Conservation (phyloP, 2,113 vertebrate species). For the Daboia siamensis region DNA sequence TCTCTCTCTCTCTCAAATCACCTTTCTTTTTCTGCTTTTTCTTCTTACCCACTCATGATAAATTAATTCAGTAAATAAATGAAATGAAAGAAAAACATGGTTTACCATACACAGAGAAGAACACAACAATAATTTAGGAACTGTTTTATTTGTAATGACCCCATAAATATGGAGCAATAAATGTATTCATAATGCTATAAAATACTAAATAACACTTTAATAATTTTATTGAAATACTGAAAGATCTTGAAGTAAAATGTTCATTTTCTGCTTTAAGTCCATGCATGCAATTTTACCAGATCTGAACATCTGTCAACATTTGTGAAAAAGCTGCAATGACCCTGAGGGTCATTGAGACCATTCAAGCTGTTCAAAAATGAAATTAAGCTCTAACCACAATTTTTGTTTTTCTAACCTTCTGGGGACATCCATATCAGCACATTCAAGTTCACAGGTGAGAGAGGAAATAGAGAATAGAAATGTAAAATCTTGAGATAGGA, state of each 20-base stretch:
- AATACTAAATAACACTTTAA: constrained; percentile 1
- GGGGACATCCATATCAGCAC: constrained; percentile 36
- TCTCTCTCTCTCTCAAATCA: not conserved
- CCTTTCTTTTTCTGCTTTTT: not conserved
- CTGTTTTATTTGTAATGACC: constrained; percentile 2
- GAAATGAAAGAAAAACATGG: not conserved
- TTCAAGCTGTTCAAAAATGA: constrained; percentile 46
- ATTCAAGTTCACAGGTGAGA: constrained; percentile 32
- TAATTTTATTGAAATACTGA: not conserved
- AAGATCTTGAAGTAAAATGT: constrained; percentile 12
- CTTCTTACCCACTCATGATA: not conserved
- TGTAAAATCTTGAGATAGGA: not conserved
- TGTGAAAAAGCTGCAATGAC: constrained; percentile 19
- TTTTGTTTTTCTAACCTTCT: constrained; percentile 35
- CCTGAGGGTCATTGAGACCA: constrained; percentile 38
- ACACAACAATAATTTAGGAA: constrained; percentile 1
- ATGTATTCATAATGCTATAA: constrained; percentile 27
- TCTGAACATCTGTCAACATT: constrained; percentile 38
- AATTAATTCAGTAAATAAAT: constrained; percentile 13
- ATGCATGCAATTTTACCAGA: constrained; percentile 32
- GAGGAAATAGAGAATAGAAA: constrained; percentile 18
- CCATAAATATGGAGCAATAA: constrained; percentile 12
- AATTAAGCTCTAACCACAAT: constrained; percentile 44
- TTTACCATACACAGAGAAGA: not conserved
- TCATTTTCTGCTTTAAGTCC: constrained; percentile 29